A percentile compares a stretch with the other conserved stretches of the same genome.
These are phyloP conservation scores for Lasiurus cinereus DNA, from an alignment of 2,113 vertebrate genomes.

Conservation along the genomic window DNA sequence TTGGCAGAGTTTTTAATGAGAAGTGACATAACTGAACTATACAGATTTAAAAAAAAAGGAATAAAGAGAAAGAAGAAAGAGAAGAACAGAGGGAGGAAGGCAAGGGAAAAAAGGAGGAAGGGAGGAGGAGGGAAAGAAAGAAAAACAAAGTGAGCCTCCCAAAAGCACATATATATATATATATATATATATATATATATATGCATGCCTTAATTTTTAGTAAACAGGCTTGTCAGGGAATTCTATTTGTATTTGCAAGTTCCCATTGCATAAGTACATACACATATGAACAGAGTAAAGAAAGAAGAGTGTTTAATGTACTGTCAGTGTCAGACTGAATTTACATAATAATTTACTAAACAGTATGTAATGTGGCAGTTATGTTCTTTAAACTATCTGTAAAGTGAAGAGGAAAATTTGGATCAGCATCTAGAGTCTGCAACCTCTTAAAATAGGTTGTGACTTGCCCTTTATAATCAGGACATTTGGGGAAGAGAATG, in stretches of 20 bases:
- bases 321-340: neutral
- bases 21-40: neutral
- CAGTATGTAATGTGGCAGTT: neutral
- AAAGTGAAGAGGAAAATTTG: neutral
- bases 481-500: neutral
- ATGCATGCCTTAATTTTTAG: neutral
- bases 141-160: neutral
- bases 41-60: neutral
- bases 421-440: neutral
- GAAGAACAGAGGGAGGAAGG: neutral
- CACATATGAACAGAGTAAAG: neutral
- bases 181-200: too few species aligned
- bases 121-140: neutral
- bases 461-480: slow-evolving; percentile 68
- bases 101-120: neutral
- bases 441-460: slow-evolving; percentile 49
- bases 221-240: neutral
- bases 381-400: neutral
- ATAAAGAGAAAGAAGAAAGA: neutral
- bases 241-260: neutral
- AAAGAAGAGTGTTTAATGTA: neutral
- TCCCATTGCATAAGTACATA: neutral
- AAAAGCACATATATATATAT: neutral
- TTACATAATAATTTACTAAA: slow-evolving; percentile 34
- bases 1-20: neutral